Evolutionary conservation across 2,888 invertebrate genomes (phyloP).

Genomic region (Eilema caniola): DNA sequence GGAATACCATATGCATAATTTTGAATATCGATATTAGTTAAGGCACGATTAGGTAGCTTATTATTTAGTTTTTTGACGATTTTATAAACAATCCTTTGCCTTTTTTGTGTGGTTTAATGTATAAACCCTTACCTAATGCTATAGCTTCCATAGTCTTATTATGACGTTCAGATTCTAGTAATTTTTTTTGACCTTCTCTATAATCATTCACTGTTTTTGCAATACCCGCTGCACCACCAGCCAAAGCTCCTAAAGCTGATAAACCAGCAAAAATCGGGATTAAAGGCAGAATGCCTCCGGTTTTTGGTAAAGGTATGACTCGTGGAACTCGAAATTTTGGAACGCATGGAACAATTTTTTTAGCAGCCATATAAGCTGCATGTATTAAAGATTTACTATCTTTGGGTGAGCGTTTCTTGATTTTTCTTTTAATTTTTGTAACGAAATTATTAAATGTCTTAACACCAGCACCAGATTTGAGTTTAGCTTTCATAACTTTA

Average conservation of each 20-base stretch:
- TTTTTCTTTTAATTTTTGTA: background rate
- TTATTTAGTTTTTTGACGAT: background rate
- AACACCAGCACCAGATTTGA: background rate
- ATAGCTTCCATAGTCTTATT: conserved; percentile 32
- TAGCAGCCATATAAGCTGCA: conserved; percentile 30
- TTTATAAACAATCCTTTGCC: conserved; percentile 2
- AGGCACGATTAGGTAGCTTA: conserved; percentile 11
- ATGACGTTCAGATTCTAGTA: background rate
- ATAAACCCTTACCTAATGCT: conserved; percentile 11
- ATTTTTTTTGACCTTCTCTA: background rate
- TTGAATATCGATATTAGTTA: background rate
- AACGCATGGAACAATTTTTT: background rate
- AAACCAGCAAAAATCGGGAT: conserved; percentile 1
- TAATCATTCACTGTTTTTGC: background rate
- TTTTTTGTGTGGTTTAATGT: conserved; percentile 9
- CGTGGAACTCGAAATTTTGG: background rate
- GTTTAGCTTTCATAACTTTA: conserved; percentile 12
- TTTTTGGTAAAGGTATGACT: background rate
- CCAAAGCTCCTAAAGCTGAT: background rate
- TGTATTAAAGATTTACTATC: conserved; percentile 19
- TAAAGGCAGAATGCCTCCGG: background rate
- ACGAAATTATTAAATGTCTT: background rate
- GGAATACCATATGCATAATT: background rate
- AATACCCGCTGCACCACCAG: background rate
- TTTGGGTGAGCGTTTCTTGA: background rate